Percentiles rank a stretch among this genome's conserved stretches.
Evolutionary conservation across 1,140 invertebrate species (phyloP).

Genomic region (Magallana gigas): DNA sequence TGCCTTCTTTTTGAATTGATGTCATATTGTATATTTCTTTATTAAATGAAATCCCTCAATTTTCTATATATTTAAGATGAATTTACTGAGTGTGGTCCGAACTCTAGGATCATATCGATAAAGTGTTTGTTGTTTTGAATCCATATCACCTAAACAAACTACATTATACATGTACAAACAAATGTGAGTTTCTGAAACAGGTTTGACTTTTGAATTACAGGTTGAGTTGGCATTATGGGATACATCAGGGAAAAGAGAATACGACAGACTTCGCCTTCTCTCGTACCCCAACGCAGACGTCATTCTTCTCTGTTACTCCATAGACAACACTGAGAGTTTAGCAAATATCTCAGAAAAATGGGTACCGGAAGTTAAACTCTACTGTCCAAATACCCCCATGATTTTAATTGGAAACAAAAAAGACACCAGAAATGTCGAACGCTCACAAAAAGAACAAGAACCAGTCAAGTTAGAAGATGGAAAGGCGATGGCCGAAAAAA

Average conservation of each 20-base stretch:
- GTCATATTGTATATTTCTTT: too few relatives aligned
- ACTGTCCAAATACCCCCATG: conserved; percentile 79
- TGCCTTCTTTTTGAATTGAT: too few relatives aligned
- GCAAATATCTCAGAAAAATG: conserved; percentile 79
- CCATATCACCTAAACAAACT: too few relatives aligned
- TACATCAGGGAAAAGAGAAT: conserved; percentile 99
- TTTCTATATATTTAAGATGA: too few relatives aligned
- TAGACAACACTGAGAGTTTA: conserved; percentile 76
- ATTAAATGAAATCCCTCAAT: too few relatives aligned
- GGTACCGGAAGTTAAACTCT: conserved; percentile 79
- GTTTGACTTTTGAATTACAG: conserved; percentile 33
- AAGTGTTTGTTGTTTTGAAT: too few relatives aligned
- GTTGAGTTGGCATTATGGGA: conserved; percentile 88
- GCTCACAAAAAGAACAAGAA: conserved; percentile 98
- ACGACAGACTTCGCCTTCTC: conserved; percentile 96
- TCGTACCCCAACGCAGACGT: conserved; percentile 97
- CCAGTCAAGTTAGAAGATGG: conserved; percentile 98
- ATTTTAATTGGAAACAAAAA: conserved; percentile 80
- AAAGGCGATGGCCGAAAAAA: conserved; percentile 89
- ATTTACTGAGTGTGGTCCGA: too few relatives aligned
- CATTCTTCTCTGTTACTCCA: conserved; percentile 77
- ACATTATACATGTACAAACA: too few relatives aligned
- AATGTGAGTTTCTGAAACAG: too few relatives aligned
- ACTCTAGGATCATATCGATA: too few relatives aligned
- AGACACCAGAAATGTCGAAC: conserved; percentile 94